A percentile compares a stretch with the other conserved stretches of the same genome.
These are phyloP conservation scores for Troides oblongomaculatus DNA, from an alignment of 2,888 invertebrate species.

Conservation along the genomic window DNA sequence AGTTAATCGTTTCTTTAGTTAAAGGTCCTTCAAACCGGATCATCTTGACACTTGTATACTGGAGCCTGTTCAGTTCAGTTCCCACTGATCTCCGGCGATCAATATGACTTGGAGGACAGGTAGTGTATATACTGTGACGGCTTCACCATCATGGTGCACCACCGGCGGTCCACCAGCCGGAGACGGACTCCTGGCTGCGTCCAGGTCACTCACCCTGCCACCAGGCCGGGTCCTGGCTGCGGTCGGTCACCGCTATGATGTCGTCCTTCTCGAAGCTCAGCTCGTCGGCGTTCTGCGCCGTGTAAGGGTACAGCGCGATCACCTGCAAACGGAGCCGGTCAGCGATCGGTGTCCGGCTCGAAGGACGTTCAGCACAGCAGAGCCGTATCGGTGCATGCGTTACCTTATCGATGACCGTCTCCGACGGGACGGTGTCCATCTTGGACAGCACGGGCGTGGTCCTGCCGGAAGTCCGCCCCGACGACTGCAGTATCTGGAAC, in stretches of 20 bases:
- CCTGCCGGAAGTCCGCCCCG: constrained; percentile 85
- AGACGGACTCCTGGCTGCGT: neutral
- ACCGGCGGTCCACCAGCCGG: neutral
- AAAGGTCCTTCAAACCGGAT: too few species aligned
- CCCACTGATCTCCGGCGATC: too few species aligned
- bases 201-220: constrained; percentile 82
- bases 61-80: too few species aligned
- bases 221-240: constrained; percentile 96
- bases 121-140: too few species aligned
- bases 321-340: constrained; percentile 74
- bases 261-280: constrained; percentile 95
- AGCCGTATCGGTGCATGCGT: too few species aligned
- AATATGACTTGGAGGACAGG: too few species aligned
- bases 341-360: too few species aligned
- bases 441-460: constrained; percentile 87
- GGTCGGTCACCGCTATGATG: constrained; percentile 91
- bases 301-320: constrained; percentile 95
- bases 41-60: too few species aligned
- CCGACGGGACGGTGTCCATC: constrained; percentile 77
- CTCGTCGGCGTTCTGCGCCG: constrained; percentile 97
- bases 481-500: constrained; percentile 78
- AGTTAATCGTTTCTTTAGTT: too few species aligned
- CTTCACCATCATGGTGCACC: neutral
- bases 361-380: too few species aligned
- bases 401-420: constrained; percentile 76